A percentile compares a stretch with the other conserved stretches of the same genome.
phyloP scores from a whole-genome alignment of 2,888 invertebrate species.

The Pristionchus maxplancki region DNA sequence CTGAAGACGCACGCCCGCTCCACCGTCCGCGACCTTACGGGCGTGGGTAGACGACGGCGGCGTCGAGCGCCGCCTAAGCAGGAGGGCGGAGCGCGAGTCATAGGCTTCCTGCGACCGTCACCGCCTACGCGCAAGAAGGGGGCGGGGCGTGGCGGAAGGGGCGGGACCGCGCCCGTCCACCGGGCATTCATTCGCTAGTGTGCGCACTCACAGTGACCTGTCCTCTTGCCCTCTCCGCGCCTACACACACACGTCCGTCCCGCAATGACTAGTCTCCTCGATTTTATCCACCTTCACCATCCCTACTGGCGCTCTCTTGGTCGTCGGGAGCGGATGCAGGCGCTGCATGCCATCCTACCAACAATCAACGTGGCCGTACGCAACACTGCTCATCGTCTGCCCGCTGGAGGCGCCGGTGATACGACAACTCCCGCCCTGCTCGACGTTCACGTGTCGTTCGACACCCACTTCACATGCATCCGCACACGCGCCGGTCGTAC shows the following conservation, averaged over 20 bases:
- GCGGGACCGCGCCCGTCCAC: background rate
- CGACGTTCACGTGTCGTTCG: background rate
- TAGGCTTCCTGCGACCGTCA: background rate
- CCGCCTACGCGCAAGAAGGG: background rate
- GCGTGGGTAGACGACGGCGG: background rate
- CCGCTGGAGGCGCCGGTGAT: background rate
- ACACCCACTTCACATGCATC: background rate
- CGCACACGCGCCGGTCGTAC: background rate
- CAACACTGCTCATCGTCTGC: background rate
- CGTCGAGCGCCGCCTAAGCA: background rate
- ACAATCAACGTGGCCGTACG: background rate
- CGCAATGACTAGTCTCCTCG: background rate
- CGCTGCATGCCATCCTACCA: background rate
- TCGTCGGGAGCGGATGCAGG: background rate
- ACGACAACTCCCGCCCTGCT: background rate
- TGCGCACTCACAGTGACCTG: background rate
- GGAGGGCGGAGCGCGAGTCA: background rate
- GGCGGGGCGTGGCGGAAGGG: background rate
- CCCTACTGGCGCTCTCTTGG: background rate
- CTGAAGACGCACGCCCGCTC: background rate
- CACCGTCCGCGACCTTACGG: background rate
- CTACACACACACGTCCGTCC: background rate
- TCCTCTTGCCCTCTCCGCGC: background rate
- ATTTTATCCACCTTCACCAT: background rate
- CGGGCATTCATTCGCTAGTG: constrained; percentile 4